phyloP scores from a whole-genome alignment of 2,888 invertebrate species.

The Ommatoiulus sabulosus region DNA sequence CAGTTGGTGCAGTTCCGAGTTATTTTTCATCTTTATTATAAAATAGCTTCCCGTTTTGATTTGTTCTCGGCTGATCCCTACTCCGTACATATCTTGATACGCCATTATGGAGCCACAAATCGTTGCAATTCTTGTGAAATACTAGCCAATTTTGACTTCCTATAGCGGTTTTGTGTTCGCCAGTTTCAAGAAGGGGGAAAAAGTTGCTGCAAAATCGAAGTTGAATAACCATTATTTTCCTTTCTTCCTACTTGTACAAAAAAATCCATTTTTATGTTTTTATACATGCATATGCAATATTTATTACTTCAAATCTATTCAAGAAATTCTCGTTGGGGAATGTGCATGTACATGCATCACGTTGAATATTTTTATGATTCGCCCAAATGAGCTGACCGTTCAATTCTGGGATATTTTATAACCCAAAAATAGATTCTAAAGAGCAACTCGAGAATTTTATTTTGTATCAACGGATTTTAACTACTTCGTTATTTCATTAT shows the following conservation, averaged over 20 bases:
- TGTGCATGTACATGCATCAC: not conserved
- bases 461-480: not conserved
- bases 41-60: constrained; percentile 38
- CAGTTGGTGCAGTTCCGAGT: constrained; percentile 24
- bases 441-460: not conserved
- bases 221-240: constrained; percentile 12
- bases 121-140: constrained; percentile 43
- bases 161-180: not conserved
- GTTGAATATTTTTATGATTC: not conserved
- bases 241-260: not conserved
- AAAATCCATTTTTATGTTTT: not conserved
- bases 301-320: not conserved
- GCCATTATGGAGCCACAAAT: constrained; percentile 45
- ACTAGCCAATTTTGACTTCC: constrained; percentile 32
- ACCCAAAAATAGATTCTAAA: not conserved
- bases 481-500: no score
- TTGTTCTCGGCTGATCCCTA: not conserved
- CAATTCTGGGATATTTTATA: not conserved
- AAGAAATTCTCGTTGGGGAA: not conserved
- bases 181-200: not conserved
- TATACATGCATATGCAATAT: not conserved
- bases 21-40: constrained; percentile 45
- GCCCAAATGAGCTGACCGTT: not conserved
- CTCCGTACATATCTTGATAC: constrained; percentile 38
- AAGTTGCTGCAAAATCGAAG: constrained; percentile 1